These are phyloP conservation scores for Oscheius sp. DNA, from an alignment of 2,888 invertebrate species.

Conservation along the genomic window DNA sequence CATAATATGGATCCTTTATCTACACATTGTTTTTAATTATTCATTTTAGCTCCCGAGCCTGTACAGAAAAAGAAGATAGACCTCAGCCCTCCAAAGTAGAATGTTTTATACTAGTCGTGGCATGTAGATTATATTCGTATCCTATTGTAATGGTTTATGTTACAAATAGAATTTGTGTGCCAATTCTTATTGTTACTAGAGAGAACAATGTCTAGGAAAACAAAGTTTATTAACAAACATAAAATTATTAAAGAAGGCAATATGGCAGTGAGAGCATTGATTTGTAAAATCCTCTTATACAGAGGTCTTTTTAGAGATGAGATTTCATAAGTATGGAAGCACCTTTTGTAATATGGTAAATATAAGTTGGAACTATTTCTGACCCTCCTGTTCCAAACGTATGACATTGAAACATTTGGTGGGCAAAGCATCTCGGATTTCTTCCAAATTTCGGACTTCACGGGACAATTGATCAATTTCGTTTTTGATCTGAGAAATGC, in stretches of 20 bases:
- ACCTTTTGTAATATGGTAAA: slow-evolving; percentile 1
- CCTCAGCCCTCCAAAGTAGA: slow-evolving; percentile 36
- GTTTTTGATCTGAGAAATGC: slow-evolving; percentile 45
- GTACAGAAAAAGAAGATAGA: slow-evolving; percentile 31
- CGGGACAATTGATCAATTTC: slow-evolving; percentile 46
- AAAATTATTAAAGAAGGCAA: slow-evolving; percentile 12
- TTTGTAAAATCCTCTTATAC: neutral
- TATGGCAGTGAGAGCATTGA: slow-evolving; percentile 17
- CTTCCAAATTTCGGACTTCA: slow-evolving; percentile 82
- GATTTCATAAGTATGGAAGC: slow-evolving; percentile 19
- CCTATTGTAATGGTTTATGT: too few relatives aligned
- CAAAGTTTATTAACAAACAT: neutral
- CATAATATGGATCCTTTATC: neutral
- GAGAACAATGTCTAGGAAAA: neutral
- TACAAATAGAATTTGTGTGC: too few relatives aligned
- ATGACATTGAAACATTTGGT: slow-evolving; percentile 81
- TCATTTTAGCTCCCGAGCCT: slow-evolving; percentile 36
- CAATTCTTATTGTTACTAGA: neutral
- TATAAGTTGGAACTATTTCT: slow-evolving; percentile 44
- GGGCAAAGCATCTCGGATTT: slow-evolving; percentile 85
- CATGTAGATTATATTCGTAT: too few relatives aligned
- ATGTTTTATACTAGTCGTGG: neutral
- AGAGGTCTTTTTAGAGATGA: neutral
- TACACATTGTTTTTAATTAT: neutral
- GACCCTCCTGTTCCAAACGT: slow-evolving; percentile 69